Base-by-base conservation (phyloP, 1,140 invertebrate genomes). In the Drosophila virilis region DNA sequence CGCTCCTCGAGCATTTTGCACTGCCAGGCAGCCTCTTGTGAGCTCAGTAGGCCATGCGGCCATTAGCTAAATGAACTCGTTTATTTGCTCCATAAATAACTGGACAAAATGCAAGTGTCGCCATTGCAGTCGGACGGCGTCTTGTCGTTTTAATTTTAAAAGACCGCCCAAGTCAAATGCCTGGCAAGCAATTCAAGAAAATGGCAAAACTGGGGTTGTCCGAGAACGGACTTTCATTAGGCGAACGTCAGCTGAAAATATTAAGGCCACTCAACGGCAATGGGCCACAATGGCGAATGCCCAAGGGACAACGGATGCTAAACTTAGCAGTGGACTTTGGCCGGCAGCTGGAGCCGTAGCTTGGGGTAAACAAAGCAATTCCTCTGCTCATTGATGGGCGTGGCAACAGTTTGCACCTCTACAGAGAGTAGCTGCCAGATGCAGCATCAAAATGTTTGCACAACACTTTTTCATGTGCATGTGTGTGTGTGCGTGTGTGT, bases 31-130 rank as follows among this genome's bases (percentile, higher is more conserved):
- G 32, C 13, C 72, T 46, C 78, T 88, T 72, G 84, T 61, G 75
- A 71, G 84, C 84, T 79, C 79, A 89, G 70, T 89, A 89, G 84
- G 84, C 84, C 84, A 80, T 88, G 68, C 50, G 72, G 62, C 83
- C 83, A 88, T 88, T 88, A 88, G 83, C 83, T 83, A 88, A 88
- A 88, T 88, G 84, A 88, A 88, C 83, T 88, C 83, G 84, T 89
- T 88, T 86, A 88, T 80, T 77, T 77, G 79, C 64, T 59, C 80
- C 84, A 83, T 89, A 88, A 83, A 83, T 88, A 88, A 88, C 84
- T 83, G 72, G 72, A 72, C 70, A 50, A 82, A 89, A 83, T 88
- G 84, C 84, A 88, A 89, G 83, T 74, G 72, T 70, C 66, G 52
- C 51, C 62, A 48, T 22, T 17, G 32, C 43, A 73, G 22, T 28